Conservation (phyloP, 2,113 vertebrate genomes). For the Embiotoca jacksoni region DNA sequence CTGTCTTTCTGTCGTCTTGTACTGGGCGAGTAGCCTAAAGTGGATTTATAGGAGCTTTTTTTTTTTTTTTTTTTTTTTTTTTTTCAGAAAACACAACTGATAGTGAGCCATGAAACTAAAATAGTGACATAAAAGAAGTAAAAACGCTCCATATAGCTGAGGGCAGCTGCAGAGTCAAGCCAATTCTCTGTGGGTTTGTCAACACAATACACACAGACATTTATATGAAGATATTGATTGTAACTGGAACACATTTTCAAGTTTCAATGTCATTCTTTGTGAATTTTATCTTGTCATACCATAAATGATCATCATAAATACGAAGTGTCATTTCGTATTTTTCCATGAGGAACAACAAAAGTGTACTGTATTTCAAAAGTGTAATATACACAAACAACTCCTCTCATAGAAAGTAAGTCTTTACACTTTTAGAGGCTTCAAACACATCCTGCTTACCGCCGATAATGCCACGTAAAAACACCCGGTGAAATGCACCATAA, state of each 20-base stretch:
- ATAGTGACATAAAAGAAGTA: slow-evolving; percentile 16
- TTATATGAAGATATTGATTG: background rate
- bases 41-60: background rate
- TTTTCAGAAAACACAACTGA: too few species aligned
- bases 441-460: slow-evolving; percentile 2
- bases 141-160: slow-evolving; percentile 9
- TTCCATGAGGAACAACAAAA: too few species aligned
- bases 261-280: too few species aligned
- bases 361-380: background rate
- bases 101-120: slow-evolving; percentile 17
- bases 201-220: background rate
- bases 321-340: too few species aligned
- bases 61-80: too few species aligned
- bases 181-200: background rate
- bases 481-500: slow-evolving; percentile 26
- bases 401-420: background rate
- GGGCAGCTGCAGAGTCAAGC: background rate
- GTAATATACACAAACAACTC: background rate
- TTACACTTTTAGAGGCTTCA: background rate
- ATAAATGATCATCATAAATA: too few species aligned
- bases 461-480: slow-evolving; percentile 18
- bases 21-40: background rate
- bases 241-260: too few species aligned
- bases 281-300: too few species aligned
- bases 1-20: background rate